Base-by-base conservation (phyloP, 2,797 vertebrate species). In the Parauchenoglanis punctatus region DNA sequence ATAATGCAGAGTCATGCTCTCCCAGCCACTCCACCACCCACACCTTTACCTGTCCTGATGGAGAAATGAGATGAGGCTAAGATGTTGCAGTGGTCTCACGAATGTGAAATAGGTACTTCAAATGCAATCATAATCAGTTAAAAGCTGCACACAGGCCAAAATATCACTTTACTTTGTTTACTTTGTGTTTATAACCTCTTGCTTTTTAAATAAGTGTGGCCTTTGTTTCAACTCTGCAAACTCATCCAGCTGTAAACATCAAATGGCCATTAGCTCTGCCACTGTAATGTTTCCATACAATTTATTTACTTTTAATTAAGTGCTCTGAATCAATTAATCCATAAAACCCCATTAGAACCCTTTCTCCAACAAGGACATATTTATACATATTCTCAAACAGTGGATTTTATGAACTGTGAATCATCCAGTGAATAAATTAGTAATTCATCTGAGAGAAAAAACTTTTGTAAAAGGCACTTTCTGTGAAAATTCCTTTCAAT, bases 271-370 rank as follows among this genome's bases (percentile, higher is more conserved):
- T 46, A 63, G 81, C 72, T 85, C 59, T 78, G 73, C 61, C 89
- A 80, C 46, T 84, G 73, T 56, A 76, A 84, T 78, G 78, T 82
- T 87, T 90, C 87, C 25, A 81, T 87, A 67, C 63, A 83, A 86
- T 83, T 81, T 87, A 87, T 87, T 90, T 89, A 81, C 84, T 89
- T 91, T 86, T 90, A 87, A 91, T 89, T 77, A 89, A 89, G 70
- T 76, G 76, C 83, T 80, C 77, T 76, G 59, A 89, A 87, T 91
- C 67, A 78, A 46, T 90, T 87, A 86, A 88, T 88, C 87, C 28
- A 89, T 85, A 76, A 87, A 88, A 88, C 40, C 46, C 63, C 63
- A 84, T 85, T 80, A 81, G 72, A 86, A 20, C n/a, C 35, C 44
- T 54, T 49, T 85, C 28, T 82, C n/a, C 18, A 28, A 73, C 52